Conservation (phyloP, 2,888 invertebrate species). For the Eupithecia subfuscata region DNA sequence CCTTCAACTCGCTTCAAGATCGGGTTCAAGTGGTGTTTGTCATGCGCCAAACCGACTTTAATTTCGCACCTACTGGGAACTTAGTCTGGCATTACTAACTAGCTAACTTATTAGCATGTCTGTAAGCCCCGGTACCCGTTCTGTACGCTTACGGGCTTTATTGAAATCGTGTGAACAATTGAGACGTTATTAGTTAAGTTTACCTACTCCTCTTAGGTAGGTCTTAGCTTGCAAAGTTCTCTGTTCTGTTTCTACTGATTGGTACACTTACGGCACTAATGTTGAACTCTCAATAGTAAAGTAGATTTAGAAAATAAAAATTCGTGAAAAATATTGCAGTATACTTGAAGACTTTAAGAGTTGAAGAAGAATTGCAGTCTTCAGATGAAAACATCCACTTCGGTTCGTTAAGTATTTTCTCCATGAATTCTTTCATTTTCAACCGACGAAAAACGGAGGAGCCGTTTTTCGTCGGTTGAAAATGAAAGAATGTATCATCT, state of each 20-base stretch:
- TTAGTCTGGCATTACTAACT: constrained; percentile 55
- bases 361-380: neutral
- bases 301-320: neutral
- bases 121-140: constrained; percentile 49
- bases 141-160: constrained; percentile 33
- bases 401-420: neutral
- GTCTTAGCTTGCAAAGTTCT: constrained; percentile 3
- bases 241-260: neutral
- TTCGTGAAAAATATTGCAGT: neutral
- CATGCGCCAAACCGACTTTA: constrained; percentile 57
- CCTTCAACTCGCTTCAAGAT: constrained; percentile 55
- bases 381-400: neutral
- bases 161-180: constrained; percentile 34
- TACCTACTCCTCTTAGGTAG: constrained; percentile 10
- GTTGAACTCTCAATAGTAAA: neutral
- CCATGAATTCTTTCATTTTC: too few species aligned
- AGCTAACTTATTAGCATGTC: constrained; percentile 59
- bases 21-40: constrained; percentile 56
- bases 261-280: neutral
- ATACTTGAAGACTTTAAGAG: neutral
- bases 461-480: too few species aligned
- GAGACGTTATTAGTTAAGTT: constrained; percentile 34
- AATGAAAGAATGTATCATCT: too few species aligned
- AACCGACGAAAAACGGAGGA: too few species aligned
- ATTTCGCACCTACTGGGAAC: constrained; percentile 59